phyloP scores from a whole-genome alignment of 1,140 invertebrate genomes.

The Zophobas morio region DNA sequence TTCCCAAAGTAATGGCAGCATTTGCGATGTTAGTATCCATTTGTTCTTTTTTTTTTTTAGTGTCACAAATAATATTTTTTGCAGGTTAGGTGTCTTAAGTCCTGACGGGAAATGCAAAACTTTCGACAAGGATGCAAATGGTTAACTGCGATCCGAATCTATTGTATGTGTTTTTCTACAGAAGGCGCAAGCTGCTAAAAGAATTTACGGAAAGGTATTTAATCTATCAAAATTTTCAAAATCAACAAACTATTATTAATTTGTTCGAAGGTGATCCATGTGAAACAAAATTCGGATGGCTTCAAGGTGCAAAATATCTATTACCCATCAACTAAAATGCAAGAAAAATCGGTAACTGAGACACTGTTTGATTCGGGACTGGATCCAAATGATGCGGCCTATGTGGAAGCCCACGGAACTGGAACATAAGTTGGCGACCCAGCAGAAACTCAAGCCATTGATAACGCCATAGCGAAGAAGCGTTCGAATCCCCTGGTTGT shows the following conservation, averaged over 20 bases:
- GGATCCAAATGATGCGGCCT: conserved; percentile 80
- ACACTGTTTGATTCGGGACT: conserved; percentile 89
- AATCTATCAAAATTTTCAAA: no score
- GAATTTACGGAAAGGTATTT: conserved; percentile 75
- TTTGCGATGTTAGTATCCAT: no score
- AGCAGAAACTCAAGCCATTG: conserved; percentile 89
- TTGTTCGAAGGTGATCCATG: no score
- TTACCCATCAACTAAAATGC: conserved; percentile 89
- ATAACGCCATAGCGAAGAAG: conserved; percentile 83
- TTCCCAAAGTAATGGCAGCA: neutral
- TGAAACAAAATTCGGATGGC: conserved; percentile 83
- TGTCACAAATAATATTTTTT: conserved; percentile 35
- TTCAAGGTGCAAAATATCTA: conserved; percentile 86
- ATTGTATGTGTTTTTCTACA: conserved; percentile 87
- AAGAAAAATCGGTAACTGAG: conserved; percentile 84
- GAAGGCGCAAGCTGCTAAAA: conserved; percentile 82
- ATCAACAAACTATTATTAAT: no score
- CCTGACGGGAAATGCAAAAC: conserved; percentile 89
- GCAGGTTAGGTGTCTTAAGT: conserved; percentile 87
- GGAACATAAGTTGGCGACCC: conserved; percentile 73
- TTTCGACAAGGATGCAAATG: conserved; percentile 88
- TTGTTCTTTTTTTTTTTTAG: no score
- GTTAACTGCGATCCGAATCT: conserved; percentile 84
- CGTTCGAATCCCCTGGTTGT: conserved; percentile 81
- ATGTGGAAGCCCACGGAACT: conserved; percentile 94